Conservation (phyloP, 1,140 invertebrate species). For the Conopomorpha cramerella region DNA sequence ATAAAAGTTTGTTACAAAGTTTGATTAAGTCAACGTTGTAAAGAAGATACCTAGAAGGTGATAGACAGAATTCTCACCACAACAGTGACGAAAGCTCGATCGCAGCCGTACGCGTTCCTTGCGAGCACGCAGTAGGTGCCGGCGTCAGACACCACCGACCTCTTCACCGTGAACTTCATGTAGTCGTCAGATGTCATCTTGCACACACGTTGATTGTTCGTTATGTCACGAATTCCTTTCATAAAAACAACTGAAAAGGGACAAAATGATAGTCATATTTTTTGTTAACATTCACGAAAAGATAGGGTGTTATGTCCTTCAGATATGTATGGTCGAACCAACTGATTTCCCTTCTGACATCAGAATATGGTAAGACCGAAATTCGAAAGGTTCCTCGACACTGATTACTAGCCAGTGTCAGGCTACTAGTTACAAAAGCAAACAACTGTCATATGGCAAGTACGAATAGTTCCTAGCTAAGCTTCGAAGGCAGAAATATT, state of each 20-base stretch:
- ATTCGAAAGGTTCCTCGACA: too few relatives aligned
- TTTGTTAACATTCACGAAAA: too few relatives aligned
- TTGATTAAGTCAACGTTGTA: background rate
- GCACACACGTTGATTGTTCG: constrained; percentile 73
- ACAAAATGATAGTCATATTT: background rate
- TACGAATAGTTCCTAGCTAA: too few relatives aligned
- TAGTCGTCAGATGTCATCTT: constrained; percentile 86
- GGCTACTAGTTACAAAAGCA: too few relatives aligned
- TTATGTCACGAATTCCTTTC: constrained; percentile 84
- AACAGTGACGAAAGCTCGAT: constrained; percentile 82
- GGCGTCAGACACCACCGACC: constrained; percentile 82
- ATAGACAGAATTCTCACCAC: constrained; percentile 60
- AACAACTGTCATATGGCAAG: too few relatives aligned
- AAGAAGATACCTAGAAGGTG: background rate
- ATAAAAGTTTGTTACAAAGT: too few relatives aligned
- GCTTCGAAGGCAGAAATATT: too few relatives aligned
- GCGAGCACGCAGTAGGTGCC: constrained; percentile 94
- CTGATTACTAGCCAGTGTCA: too few relatives aligned
- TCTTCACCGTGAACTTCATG: constrained; percentile 83
- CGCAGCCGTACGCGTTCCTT: constrained; percentile 87
- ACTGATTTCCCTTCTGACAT: too few relatives aligned
- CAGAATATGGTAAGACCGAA: too few relatives aligned
- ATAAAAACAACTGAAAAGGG: constrained; percentile 75
- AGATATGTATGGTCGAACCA: too few relatives aligned
- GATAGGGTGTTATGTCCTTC: too few relatives aligned